Conservation (phyloP, 2,113 vertebrate species). For the Shinisaurus crocodilurus region DNA sequence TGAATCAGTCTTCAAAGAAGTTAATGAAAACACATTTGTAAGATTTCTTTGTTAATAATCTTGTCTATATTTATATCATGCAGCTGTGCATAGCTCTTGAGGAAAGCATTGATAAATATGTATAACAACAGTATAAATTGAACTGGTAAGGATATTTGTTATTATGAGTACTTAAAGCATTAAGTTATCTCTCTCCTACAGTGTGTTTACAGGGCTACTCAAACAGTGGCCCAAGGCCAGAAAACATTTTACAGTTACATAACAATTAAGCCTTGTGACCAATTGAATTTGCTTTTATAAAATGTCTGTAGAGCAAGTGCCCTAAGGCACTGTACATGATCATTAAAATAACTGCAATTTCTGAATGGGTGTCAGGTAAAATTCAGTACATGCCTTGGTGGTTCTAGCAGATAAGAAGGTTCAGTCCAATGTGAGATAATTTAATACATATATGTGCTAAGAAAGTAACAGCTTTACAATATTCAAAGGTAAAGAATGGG, state of each 20-base stretch:
- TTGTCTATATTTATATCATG: slow-evolving; percentile 29
- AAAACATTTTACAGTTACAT: neutral
- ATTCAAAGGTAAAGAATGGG: neutral
- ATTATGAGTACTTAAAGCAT: slow-evolving; percentile 14
- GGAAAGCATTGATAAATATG: slow-evolving; percentile 21
- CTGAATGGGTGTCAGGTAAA: neutral
- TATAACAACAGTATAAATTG: slow-evolving; percentile 8
- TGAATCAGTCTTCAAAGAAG: neutral
- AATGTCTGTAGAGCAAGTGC: neutral
- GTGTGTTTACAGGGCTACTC: slow-evolving; percentile 13
- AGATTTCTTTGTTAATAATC: slow-evolving; percentile 22
- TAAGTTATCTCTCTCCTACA: slow-evolving; percentile 23
- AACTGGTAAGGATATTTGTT: slow-evolving; percentile 22
- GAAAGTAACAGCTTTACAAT: neutral
- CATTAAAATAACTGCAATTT: neutral
- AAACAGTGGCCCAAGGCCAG: slow-evolving; percentile 19
- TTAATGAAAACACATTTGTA: neutral
- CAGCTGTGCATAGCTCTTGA: slow-evolving; percentile 18
- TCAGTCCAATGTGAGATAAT: neutral
- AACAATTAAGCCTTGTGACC: slow-evolving; percentile 17
- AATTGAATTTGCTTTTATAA: neutral
- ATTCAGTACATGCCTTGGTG: neutral
- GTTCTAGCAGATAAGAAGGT: neutral
- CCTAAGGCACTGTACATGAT: neutral
- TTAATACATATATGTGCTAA: neutral